These are phyloP conservation scores for Drosophila ezoana DNA, from an alignment of 2,888 invertebrate genomes.

Conservation along the genomic window DNA sequence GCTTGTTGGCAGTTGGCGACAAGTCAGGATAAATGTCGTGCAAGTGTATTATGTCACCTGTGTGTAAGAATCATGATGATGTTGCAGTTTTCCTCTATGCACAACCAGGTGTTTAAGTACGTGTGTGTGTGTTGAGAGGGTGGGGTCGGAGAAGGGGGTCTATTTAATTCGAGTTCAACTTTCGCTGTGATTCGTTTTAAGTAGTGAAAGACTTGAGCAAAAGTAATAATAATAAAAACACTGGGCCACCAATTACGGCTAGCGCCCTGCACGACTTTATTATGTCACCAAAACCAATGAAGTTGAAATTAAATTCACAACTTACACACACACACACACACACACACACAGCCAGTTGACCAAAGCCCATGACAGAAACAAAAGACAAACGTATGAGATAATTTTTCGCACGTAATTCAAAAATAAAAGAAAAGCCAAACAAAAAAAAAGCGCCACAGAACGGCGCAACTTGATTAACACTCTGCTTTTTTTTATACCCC, in stretches of 20 bases:
- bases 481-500: conserved; percentile 15
- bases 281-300: conserved; percentile 63
- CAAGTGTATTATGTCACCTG: conserved; percentile 85
- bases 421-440: conserved; percentile 34
- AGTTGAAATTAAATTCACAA: conserved; percentile 50
- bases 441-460: conserved; percentile 54
- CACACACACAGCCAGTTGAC: conserved; percentile 16
- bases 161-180: conserved; percentile 45
- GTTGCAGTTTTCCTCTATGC: conserved; percentile 53
- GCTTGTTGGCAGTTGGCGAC: conserved; percentile 75
- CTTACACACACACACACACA: conserved; percentile 21
- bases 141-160: conserved; percentile 2
- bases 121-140: neutral
- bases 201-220: conserved; percentile 36
- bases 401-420: conserved; percentile 75
- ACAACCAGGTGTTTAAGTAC: conserved; percentile 16
- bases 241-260: conserved; percentile 32
- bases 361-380: conserved; percentile 51
- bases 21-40: conserved; percentile 85
- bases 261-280: conserved; percentile 52
- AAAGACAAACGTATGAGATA: conserved; percentile 46
- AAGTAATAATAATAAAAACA: conserved; percentile 55
- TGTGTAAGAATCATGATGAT: conserved; percentile 71
- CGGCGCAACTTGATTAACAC: conserved; percentile 77
- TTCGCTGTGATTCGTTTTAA: conserved; percentile 40